These are phyloP conservation scores for Anniella stebbinsi DNA, from an alignment of 2,797 vertebrate genomes.

Conservation along the genomic window DNA sequence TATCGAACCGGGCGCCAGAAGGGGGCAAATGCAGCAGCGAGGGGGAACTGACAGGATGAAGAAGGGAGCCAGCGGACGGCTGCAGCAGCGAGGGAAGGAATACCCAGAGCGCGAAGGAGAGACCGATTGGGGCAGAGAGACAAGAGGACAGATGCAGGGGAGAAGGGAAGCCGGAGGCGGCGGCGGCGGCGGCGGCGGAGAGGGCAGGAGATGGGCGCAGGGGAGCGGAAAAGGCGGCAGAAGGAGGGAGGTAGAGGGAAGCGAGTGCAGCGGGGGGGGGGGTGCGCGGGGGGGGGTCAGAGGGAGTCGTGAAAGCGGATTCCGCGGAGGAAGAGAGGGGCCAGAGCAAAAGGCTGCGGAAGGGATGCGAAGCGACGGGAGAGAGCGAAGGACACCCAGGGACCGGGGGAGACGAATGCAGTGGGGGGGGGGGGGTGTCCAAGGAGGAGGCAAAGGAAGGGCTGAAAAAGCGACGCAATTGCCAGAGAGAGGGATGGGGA, in stretches of 20 bases:
- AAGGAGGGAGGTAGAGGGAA: too few relatives aligned
- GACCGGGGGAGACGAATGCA: background rate
- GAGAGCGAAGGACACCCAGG: background rate
- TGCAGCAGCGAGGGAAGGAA: background rate
- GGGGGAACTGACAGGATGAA: background rate
- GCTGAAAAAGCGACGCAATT: background rate
- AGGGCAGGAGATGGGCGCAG: too few relatives aligned
- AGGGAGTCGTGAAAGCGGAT: background rate
- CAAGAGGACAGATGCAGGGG: background rate
- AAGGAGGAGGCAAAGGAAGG: background rate
- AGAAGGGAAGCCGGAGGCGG: background rate
- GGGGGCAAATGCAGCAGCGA: conserved; percentile 11
- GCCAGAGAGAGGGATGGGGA: background rate
- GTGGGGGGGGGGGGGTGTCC: background rate
- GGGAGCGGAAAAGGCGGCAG: background rate
- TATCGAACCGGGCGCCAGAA: background rate
- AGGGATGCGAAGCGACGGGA: background rate
- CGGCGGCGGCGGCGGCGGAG: background rate
- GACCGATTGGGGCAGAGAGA: background rate
- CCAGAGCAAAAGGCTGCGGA: background rate
- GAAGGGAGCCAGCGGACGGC: background rate
- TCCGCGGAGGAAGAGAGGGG: background rate
- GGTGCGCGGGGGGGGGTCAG: background rate
- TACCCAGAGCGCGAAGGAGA: background rate
- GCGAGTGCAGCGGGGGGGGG: background rate